Evolutionary conservation across 2,888 invertebrate species (phyloP).

Genomic region (Cosmopolites sordidus): DNA sequence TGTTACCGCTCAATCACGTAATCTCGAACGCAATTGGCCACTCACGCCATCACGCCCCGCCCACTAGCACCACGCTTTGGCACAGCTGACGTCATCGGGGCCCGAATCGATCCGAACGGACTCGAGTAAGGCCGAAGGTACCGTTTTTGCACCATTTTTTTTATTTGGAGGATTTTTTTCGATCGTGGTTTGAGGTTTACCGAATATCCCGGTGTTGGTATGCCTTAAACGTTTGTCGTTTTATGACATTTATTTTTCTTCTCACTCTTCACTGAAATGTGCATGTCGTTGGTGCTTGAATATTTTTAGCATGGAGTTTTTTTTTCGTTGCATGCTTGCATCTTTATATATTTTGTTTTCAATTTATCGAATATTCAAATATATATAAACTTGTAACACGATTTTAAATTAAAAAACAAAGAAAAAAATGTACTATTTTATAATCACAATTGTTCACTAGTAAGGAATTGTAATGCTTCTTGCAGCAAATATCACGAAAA

Average conservation of each 20-base stretch:
- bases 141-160: conserved; percentile 26
- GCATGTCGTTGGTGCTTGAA: conserved; percentile 14
- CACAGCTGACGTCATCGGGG: conserved; percentile 28
- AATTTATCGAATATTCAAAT: too few species aligned
- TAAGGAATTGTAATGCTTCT: conserved; percentile 3
- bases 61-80: conserved; percentile 29
- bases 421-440: too few species aligned
- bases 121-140: conserved; percentile 27
- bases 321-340: conserved; percentile 16
- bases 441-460: too few species aligned
- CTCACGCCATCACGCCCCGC: conserved; percentile 25
- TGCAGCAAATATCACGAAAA: conserved; percentile 12
- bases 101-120: conserved; percentile 23
- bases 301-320: conserved; percentile 3
- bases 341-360: background rate
- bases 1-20: conserved; percentile 2
- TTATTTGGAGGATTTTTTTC: conserved; percentile 8
- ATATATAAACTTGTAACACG: too few species aligned
- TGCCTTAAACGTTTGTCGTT: too few species aligned
- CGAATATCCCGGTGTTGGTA: too few species aligned
- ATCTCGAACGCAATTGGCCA: conserved; percentile 12
- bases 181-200: too few species aligned
- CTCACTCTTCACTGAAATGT: background rate
- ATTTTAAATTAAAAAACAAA: too few species aligned
- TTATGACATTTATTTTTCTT: too few species aligned